Percentiles rank a stretch among this genome's conserved stretches.
Evolutionary conservation across 1,140 invertebrate species (phyloP).

Genomic region (Heliconius hewitsoni): DNA sequence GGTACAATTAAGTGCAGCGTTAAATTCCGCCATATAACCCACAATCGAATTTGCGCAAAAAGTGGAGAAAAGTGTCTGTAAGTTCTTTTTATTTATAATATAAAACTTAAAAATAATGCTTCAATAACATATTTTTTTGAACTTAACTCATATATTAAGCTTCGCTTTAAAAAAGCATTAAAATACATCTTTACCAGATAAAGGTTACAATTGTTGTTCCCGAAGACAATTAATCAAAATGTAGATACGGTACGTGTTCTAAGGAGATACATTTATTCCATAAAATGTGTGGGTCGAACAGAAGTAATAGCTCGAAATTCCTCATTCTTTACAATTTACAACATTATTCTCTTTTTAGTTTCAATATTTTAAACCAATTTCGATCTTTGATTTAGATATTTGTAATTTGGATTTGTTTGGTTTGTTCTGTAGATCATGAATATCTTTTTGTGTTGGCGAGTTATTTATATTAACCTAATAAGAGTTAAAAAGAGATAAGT

Average conservation of each 20-base stretch:
- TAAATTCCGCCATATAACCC: no score
- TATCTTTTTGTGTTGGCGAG: no score
- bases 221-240: conserved; percentile 4
- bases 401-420: background rate
- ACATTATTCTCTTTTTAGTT: background rate
- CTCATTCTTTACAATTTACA: background rate
- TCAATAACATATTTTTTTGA: background rate
- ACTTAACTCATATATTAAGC: background rate
- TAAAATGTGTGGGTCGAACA: conserved; percentile 3
- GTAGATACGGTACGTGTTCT: background rate
- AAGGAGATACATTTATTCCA: conserved; percentile 12
- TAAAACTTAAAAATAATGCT: no score
- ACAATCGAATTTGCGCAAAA: no score
- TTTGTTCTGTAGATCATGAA: background rate
- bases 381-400: background rate
- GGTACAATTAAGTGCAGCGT: no score
- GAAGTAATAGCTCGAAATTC: background rate
- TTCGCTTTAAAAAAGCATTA: background rate
- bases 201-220: background rate
- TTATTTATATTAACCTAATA: no score
- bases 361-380: background rate
- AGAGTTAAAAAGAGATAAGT: no score
- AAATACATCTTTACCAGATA: background rate
- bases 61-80: no score
- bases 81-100: no score